Percentiles rank a stretch among this genome's conserved stretches.
These are phyloP conservation scores for Lytechinus variegatus DNA, from an alignment of 35 echinoderm and acorn worm genomes.

Conservation along the genomic window DNA sequence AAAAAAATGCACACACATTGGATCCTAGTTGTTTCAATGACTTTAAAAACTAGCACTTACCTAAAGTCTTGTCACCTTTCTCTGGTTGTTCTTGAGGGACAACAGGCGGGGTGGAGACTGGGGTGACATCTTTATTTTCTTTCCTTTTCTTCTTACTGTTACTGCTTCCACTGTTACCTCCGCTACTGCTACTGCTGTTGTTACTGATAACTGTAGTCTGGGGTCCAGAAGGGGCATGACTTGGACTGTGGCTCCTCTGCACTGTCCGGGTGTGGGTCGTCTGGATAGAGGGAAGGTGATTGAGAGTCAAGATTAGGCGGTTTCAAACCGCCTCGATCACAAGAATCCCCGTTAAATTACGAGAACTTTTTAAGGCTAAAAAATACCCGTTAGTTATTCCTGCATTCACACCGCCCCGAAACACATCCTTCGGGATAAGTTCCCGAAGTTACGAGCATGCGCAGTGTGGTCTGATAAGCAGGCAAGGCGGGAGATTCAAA, in stretches of 20 bases:
- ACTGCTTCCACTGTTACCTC: not conserved
- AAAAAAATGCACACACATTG: too few species aligned
- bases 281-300: conserved; percentile 36
- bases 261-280: conserved; percentile 74
- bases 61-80: conserved; percentile 38
- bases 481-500: too few species aligned
- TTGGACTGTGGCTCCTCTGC: conserved; percentile 80
- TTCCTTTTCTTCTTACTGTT: conserved; percentile 79
- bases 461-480: too few species aligned
- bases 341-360: too few species aligned
- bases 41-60: not conserved
- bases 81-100: conserved; percentile 5
- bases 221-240: conserved; percentile 70
- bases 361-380: too few species aligned
- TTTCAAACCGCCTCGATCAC: too few species aligned
- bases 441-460: too few species aligned
- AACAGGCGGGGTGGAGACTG: conserved; percentile 13
- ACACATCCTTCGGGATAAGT: too few species aligned
- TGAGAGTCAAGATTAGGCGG: not conserved
- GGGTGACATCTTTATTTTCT: conserved; percentile 49
- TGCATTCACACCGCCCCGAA: too few species aligned
- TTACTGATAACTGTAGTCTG: conserved; percentile 43
- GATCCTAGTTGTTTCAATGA: too few species aligned
- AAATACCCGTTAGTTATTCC: too few species aligned
- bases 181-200: conserved; percentile 31